Evolutionary conservation across 2,797 vertebrate genomes (phyloP), one percentile per base, ranked within the genome.

Genomic region (Microhierax caerulescens): DNA sequence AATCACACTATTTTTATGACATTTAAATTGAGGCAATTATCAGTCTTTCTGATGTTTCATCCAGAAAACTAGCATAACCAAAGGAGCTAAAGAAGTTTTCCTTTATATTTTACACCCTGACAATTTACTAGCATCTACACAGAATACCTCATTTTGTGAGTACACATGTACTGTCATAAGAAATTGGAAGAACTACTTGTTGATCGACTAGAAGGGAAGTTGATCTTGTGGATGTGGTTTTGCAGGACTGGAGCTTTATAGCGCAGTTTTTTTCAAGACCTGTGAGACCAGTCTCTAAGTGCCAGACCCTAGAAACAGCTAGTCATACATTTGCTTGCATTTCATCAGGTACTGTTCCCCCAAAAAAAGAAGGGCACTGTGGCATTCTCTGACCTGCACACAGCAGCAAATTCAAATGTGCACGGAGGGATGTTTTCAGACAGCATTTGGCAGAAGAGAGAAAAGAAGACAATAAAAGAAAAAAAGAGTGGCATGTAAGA

Each of bases 91-190:
- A 57, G 7, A 53, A 30, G 16, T 34, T 32, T 36, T 78, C 8
- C 50, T 28, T 24, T 56, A 11, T 23, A 32, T 70, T 81, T 91
- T 67, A 32, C 14, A 36, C 5, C 6, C 25, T 37, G n/a, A 59
- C 8, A 56, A 80, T 56, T 45, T 77, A 25, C 65, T 50, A 56
- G 16, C 45, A 34, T 51, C 37, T 63, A 19, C n/a, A 70, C 6
- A 61, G 79, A 82, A 18, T 0, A 39, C 7, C 30, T 80, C 5
- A 9, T 56, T 87, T 48, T 61, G 24, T 48, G 16, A 95, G 39
- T 12, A n/a, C 32, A 32, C 5, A 1, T 2, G 11, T 19, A 30
- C 16, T 59, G 2, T 18, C 20, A 1, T 5, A 37, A 61, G 37
- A 74, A 85, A 56, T 2, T 11, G 7, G 45, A 83, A 81, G 9